Conservation (phyloP, 2,888 invertebrate species). For the Diabrotica balteata region DNA sequence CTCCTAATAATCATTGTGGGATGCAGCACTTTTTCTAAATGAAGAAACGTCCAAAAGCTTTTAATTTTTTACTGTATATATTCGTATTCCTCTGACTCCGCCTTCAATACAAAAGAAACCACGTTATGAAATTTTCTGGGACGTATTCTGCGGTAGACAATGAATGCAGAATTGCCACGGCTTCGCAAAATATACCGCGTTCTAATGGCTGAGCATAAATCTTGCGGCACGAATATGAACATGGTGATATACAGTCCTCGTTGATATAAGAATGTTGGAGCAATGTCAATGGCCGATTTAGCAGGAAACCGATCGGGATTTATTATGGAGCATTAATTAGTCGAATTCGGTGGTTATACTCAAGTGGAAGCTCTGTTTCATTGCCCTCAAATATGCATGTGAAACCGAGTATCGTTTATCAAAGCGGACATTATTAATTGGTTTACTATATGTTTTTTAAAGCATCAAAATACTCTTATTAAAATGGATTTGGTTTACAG, state of each 20-base stretch:
- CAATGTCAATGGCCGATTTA: constrained; percentile 7
- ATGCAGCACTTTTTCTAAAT: no score
- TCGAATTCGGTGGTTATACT: not conserved
- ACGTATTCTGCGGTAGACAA: constrained; percentile 45
- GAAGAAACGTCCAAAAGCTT: no score
- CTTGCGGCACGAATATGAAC: constrained; percentile 51
- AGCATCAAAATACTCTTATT: no score
- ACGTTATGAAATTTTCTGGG: constrained; percentile 45
- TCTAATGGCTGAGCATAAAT: constrained; percentile 52
- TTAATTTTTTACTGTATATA: not conserved
- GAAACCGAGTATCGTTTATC: no score
- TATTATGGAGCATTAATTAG: not conserved
- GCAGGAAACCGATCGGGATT: not conserved
- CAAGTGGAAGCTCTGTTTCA: not conserved
- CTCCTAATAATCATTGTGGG: no score
- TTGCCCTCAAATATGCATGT: not conserved
- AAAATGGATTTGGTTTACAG: no score
- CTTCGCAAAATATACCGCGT: constrained; percentile 48
- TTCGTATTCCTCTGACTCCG: not conserved
- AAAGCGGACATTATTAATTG: no score
- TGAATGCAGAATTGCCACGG: constrained; percentile 52
- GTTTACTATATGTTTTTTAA: no score
- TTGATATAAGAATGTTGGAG: constrained; percentile 26
- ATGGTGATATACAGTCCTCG: constrained; percentile 49
- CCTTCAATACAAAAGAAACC: constrained; percentile 11